Conservation (phyloP, 2,888 invertebrate genomes). For the Acanthosepion esculentum region DNA sequence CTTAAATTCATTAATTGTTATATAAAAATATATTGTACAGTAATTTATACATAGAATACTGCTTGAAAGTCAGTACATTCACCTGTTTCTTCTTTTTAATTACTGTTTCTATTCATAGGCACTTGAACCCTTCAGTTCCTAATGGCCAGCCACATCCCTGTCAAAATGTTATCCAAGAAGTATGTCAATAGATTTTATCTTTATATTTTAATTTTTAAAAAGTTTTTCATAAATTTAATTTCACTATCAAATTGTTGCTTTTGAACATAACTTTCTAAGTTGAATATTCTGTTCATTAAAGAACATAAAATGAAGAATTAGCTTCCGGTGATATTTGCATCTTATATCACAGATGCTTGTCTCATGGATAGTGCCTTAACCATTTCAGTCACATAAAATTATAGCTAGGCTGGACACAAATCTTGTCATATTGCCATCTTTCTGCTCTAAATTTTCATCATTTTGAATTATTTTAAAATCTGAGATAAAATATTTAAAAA, state of each 20-base stretch:
- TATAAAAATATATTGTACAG: too few species aligned
- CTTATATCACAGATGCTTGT: background rate
- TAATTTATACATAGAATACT: too few species aligned
- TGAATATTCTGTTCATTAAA: too few species aligned
- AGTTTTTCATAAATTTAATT: too few species aligned
- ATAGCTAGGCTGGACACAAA: background rate
- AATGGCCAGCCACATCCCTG: conserved; percentile 82
- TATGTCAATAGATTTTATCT: conserved; percentile 63
- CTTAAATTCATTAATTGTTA: too few species aligned
- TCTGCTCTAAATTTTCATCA: too few species aligned
- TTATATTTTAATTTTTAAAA: background rate
- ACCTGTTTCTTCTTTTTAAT: background rate
- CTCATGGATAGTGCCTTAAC: background rate
- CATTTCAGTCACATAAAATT: background rate
- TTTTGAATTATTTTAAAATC: too few species aligned
- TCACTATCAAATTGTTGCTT: too few species aligned
- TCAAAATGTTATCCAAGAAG: conserved; percentile 79
- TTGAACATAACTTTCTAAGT: too few species aligned
- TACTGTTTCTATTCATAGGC: conserved; percentile 59
- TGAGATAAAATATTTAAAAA: too few species aligned
- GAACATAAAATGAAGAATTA: too few species aligned
- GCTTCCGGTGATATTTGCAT: background rate
- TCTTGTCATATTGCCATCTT: background rate
- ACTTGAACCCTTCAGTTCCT: conserved; percentile 67
- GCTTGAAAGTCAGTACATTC: background rate